A percentile compares a stretch with the other conserved stretches of the same genome.
Evolutionary conservation across 2,888 invertebrate genomes (phyloP).

Genomic region (Tenthredo livida): DNA sequence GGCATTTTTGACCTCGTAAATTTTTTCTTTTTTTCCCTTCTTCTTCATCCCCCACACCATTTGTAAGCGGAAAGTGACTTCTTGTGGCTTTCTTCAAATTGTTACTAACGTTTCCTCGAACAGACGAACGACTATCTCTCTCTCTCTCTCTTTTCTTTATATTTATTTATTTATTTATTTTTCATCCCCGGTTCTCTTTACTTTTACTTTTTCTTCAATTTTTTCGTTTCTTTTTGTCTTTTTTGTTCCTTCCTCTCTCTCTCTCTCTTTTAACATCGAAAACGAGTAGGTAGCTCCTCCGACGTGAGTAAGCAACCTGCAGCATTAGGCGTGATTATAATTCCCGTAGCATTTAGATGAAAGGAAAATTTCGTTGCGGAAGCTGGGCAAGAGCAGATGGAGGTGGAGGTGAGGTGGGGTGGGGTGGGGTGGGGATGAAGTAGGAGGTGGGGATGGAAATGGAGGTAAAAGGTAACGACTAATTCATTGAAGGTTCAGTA

Average conservation of each 20-base stretch:
- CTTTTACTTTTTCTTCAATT: neutral
- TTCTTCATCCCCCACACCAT: neutral
- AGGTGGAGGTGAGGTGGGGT: neutral
- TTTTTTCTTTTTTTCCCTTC: neutral
- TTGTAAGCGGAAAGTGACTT: neutral
- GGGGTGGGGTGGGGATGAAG: neutral
- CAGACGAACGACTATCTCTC: neutral
- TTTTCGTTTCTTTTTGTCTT: too few species aligned
- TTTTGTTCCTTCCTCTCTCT: neutral
- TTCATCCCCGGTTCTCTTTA: neutral
- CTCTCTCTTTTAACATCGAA: neutral
- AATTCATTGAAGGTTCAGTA: constrained; percentile 16
- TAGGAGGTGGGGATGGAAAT: neutral
- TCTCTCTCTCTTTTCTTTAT: neutral
- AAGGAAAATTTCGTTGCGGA: constrained; percentile 6
- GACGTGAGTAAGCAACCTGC: neutral
- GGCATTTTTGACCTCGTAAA: neutral
- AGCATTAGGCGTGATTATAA: constrained; percentile 14
- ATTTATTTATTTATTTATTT: neutral
- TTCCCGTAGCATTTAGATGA: constrained; percentile 14
- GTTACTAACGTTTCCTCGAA: constrained; percentile 27
- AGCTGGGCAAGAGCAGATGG: neutral
- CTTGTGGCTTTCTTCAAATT: constrained; percentile 14
- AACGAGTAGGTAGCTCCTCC: neutral
- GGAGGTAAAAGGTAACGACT: neutral